Conservation (phyloP, 2,113 vertebrate species). For the Clarias macrocephalus region DNA sequence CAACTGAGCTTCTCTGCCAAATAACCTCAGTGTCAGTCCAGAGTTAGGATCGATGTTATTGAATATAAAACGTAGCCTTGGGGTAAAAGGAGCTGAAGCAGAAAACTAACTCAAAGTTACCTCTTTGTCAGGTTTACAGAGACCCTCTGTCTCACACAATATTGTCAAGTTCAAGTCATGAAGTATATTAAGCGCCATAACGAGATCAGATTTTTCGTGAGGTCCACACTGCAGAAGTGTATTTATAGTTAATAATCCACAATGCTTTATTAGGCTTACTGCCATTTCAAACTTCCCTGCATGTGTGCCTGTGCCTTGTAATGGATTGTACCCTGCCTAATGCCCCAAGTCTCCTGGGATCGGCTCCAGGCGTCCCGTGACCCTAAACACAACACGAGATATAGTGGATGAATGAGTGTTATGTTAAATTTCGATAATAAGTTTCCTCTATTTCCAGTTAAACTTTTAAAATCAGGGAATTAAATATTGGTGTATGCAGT, state of each 20-base stretch:
- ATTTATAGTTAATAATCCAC: not conserved
- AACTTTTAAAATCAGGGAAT: not conserved
- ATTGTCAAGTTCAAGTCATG: not conserved
- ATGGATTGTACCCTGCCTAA: too few relatives aligned
- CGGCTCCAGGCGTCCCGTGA: too few relatives aligned
- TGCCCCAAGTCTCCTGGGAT: too few relatives aligned
- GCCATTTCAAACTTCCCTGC: too few relatives aligned
- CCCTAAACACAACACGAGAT: too few relatives aligned
- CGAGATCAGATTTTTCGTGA: not conserved
- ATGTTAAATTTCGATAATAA: too few relatives aligned
- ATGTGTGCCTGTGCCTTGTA: too few relatives aligned
- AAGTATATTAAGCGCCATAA: not conserved
- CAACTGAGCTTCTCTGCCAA: not conserved
- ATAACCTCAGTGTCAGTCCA: slow-evolving; percentile 9
- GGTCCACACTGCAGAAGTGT: not conserved
- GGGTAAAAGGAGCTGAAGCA: not conserved
- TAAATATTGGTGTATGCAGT: not conserved
- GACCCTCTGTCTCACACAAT: not conserved
- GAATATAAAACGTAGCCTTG: not conserved
- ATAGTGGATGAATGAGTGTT: too few relatives aligned
- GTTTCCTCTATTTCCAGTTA: not conserved
- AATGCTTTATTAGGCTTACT: not conserved
- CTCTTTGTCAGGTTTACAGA: not conserved
- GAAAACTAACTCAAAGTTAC: not conserved
- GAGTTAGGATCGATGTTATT: slow-evolving; percentile 1